Evolutionary conservation across 2,888 invertebrate genomes (phyloP).

Genomic region (Ceriagrion tenellum): DNA sequence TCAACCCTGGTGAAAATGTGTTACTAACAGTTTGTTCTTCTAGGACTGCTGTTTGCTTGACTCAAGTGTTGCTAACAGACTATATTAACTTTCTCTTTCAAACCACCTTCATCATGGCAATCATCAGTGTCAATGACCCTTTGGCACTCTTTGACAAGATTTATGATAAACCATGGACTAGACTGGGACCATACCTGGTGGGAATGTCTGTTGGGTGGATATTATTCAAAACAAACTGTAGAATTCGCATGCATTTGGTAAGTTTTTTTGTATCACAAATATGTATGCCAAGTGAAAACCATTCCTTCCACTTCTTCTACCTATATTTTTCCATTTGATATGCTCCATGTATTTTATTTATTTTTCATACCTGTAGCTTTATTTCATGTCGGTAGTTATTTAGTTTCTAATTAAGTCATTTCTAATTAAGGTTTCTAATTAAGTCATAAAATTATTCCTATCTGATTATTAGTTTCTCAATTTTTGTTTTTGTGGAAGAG

Average conservation of each 20-base stretch:
- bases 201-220: conserved; percentile 92
- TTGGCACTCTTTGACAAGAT: conserved; percentile 90
- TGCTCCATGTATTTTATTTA: too few species aligned
- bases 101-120: not conserved
- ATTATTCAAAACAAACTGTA: conserved; percentile 89
- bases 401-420: too few species aligned
- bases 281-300: not conserved
- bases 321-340: too few species aligned
- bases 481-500: too few species aligned
- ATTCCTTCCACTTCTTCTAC: too few species aligned
- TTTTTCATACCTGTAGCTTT: too few species aligned
- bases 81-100: not conserved
- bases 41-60: not conserved
- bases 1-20: too few species aligned
- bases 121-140: conserved; percentile 74
- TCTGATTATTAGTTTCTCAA: too few species aligned
- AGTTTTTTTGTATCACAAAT: conserved; percentile 68
- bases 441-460: too few species aligned
- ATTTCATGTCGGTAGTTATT: too few species aligned
- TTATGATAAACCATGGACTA: conserved; percentile 94
- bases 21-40: not conserved
- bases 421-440: too few species aligned
- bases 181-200: conserved; percentile 90
- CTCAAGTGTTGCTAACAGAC: not conserved
- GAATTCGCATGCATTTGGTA: conserved; percentile 87